A percentile compares a stretch with the other conserved stretches of the same genome.
phyloP scores from a whole-genome alignment of 2,797 vertebrate genomes.

The Onychomys torridus region DNA sequence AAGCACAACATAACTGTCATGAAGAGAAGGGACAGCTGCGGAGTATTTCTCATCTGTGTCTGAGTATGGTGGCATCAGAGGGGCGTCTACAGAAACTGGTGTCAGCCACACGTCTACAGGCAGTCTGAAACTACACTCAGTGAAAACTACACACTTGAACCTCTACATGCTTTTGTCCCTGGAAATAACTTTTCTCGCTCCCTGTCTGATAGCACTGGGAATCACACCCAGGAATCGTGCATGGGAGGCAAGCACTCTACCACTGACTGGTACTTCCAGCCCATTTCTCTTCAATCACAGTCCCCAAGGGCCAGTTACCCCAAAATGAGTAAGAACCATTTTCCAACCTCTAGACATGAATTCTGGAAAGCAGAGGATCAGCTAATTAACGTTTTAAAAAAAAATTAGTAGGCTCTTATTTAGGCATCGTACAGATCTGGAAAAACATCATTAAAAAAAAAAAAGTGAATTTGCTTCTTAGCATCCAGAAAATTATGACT shows the following conservation, averaged over 20 bases:
- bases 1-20: slow-evolving; percentile 20
- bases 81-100: not conserved
- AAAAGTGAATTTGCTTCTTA: not conserved
- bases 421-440: not conserved
- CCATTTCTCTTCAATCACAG: not conserved
- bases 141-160: not conserved
- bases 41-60: not conserved
- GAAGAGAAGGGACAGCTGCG: not conserved
- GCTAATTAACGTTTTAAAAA: slow-evolving; percentile 4
- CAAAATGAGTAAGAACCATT: not conserved
- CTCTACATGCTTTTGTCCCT: not conserved
- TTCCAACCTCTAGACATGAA: slow-evolving; percentile 23
- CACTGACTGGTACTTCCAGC: not conserved
- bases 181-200: not conserved
- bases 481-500: slow-evolving; percentile 64
- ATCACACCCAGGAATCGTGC: not conserved
- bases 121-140: not conserved
- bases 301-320: not conserved
- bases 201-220: not conserved
- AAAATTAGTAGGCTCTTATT: not conserved
- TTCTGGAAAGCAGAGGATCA: not conserved
- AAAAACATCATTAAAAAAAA: not conserved
- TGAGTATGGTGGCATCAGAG: not conserved
- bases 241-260: not conserved
- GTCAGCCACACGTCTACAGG: not conserved